A percentile compares a stretch with the other conserved stretches of the same genome.
Evolutionary conservation across 2,113 vertebrate species (phyloP).

Genomic region (Scalopus aquaticus): DNA sequence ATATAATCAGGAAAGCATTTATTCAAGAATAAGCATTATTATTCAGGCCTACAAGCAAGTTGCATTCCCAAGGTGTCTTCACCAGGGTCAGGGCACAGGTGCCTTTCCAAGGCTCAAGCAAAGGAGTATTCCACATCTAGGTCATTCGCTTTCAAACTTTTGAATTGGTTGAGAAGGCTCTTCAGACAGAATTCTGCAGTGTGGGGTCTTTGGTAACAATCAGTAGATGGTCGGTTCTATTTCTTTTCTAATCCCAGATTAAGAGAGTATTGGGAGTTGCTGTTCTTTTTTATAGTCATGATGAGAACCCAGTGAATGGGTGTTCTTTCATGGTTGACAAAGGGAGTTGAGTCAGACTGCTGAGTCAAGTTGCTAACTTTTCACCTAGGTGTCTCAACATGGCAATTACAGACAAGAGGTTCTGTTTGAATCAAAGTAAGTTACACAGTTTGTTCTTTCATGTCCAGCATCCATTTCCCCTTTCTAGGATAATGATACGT

Average conservation of each 20-base stretch:
- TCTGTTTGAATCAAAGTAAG: neutral
- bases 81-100: neutral
- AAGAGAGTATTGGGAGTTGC: neutral
- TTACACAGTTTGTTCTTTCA: slow-evolving; percentile 2
- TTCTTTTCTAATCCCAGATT: neutral
- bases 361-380: neutral
- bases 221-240: neutral
- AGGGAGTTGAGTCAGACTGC: neutral
- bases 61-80: neutral
- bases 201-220: neutral
- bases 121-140: neutral
- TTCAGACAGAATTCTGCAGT: no score
- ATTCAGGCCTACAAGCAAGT: neutral
- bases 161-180: neutral
- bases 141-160: no score
- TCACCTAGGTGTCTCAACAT: neutral
- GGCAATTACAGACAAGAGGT: neutral
- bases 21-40: neutral
- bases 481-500: neutral
- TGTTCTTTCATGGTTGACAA: neutral
- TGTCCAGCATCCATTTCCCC: neutral
- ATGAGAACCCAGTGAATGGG: neutral
- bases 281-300: neutral
- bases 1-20: neutral
- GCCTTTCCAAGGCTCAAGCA: neutral